phyloP scores from a whole-genome alignment of 2,113 vertebrate genomes.

The Chaetops frenatus region DNA sequence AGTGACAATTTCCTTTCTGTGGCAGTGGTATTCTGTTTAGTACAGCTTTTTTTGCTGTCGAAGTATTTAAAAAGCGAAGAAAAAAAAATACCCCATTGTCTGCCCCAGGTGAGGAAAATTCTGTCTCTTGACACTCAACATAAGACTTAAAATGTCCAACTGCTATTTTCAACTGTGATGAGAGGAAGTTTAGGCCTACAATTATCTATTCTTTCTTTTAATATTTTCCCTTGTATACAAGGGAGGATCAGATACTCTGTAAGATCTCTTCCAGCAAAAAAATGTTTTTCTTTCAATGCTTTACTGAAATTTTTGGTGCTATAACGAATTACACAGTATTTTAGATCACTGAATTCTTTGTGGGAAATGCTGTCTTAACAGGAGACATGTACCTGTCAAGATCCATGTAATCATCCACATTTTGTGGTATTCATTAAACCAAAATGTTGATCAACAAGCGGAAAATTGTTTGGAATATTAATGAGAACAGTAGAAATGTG shows the following conservation, averaged over 20 bases:
- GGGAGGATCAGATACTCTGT: background rate
- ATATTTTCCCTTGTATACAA: background rate
- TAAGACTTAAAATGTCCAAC: background rate
- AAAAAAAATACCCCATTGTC: background rate
- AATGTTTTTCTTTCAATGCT: background rate
- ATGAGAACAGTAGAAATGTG: background rate
- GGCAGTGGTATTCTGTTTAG: background rate
- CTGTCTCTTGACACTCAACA: background rate
- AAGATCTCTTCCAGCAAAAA: background rate
- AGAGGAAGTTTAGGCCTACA: background rate
- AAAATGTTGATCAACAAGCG: background rate
- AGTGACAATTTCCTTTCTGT: background rate
- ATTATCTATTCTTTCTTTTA: background rate
- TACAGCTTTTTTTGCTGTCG: accelerated
- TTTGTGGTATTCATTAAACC: background rate
- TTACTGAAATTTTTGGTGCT: background rate
- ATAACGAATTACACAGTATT: background rate
- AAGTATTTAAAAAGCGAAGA: background rate
- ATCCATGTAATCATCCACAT: background rate
- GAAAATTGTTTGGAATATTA: background rate
- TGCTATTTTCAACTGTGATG: background rate
- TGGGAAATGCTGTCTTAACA: background rate
- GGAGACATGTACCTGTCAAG: background rate
- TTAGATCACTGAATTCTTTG: background rate
- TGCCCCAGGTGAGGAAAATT: background rate